These are phyloP conservation scores for human (Homo sapiens) DNA, from an alignment of 2,113 vertebrate species.

Conservation along the genomic window GRCh38 chr6:11885501-11886000, in stretches of 20 bases:
- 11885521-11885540: background rate
- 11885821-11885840: background rate
- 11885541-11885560: background rate
- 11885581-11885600: background rate
- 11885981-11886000: background rate
- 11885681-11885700: background rate
- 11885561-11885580: background rate
- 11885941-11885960: background rate
- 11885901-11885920: background rate
- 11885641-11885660: background rate
- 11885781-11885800: background rate
- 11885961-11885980: background rate
- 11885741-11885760: background rate
- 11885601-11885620: background rate
- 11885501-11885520: background rate
- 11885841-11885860: background rate
- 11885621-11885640: background rate
- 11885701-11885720: background rate
- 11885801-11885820: background rate
- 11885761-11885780: background rate
- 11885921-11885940: background rate
- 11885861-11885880: background rate
- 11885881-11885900: background rate
- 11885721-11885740: background rate
- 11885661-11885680: background rate